A percentile compares a stretch with the other conserved stretches of the same genome.
Evolutionary conservation across 2,797 vertebrate species (phyloP).

Genomic region (Urocyon cinereoargenteus): DNA sequence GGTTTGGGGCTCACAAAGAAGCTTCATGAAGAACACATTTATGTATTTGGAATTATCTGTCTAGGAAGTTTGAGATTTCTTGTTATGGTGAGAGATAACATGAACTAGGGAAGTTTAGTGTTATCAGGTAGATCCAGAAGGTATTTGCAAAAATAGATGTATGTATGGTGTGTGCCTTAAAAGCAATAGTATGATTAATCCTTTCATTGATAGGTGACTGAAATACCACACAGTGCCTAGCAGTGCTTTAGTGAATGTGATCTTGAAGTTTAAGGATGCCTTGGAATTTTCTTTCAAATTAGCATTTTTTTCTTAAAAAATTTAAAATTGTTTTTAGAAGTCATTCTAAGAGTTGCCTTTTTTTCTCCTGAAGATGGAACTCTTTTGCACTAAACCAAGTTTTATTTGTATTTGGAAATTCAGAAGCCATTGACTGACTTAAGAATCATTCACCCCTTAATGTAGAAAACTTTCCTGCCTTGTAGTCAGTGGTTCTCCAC

Average conservation of each 20-base stretch:
- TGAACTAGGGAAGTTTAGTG: not conserved
- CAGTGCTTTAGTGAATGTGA: not conserved
- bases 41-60: not conserved
- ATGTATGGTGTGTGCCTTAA: not conserved
- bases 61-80: not conserved
- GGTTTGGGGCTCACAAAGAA: conserved; percentile 8
- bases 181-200: not conserved
- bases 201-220: not conserved
- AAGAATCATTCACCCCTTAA: not conserved
- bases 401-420: conserved; percentile 67
- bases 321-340: not conserved
- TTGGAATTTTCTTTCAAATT: not conserved
- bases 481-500: not conserved
- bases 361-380: not conserved
- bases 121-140: not conserved
- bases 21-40: not conserved
- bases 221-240: not conserved
- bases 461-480: not conserved
- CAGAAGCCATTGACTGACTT: not conserved
- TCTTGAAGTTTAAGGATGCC: not conserved
- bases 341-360: conserved; percentile 18
- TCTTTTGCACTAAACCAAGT: conserved; percentile 3
- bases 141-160: not conserved
- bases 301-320: not conserved
- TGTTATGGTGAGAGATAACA: not conserved